These are phyloP conservation scores for Eciton burchellii DNA, from an alignment of 1,140 invertebrate genomes.

Conservation along the genomic window DNA sequence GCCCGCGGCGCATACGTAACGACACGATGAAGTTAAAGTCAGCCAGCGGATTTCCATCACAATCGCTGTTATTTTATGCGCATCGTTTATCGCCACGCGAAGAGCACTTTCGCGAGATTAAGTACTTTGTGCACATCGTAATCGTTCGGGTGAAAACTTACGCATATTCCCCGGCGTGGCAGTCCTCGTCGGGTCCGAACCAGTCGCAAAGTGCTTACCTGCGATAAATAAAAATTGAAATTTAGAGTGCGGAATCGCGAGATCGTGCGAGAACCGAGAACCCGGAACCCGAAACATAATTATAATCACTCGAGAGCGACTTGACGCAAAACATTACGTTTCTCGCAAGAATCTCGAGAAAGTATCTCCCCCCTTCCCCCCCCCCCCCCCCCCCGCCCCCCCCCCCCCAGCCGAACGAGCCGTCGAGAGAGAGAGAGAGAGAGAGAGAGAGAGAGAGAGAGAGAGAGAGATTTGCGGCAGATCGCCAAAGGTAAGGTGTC, in stretches of 20 bases:
- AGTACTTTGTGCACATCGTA: not conserved
- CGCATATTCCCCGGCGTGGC: not conserved
- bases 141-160: conserved; percentile 9
- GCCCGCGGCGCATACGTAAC: not conserved
- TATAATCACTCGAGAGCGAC: not conserved
- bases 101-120: not conserved
- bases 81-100: not conserved
- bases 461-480: no score
- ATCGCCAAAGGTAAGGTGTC: no score
- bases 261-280: no score
- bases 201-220: conserved; percentile 44
- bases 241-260: not conserved
- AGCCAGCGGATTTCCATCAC: not conserved
- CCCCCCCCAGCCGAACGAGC: no score
- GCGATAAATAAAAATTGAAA: conserved; percentile 8
- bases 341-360: no score
- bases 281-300: not conserved
- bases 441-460: no score
- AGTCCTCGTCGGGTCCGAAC: not conserved
- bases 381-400: no score
- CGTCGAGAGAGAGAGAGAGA: no score
- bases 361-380: no score
- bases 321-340: no score
- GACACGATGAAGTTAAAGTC: not conserved
- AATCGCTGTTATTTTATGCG: not conserved